These are phyloP conservation scores for Neoascia interrupta DNA, from an alignment of 2,888 invertebrate species.

Conservation along the genomic window DNA sequence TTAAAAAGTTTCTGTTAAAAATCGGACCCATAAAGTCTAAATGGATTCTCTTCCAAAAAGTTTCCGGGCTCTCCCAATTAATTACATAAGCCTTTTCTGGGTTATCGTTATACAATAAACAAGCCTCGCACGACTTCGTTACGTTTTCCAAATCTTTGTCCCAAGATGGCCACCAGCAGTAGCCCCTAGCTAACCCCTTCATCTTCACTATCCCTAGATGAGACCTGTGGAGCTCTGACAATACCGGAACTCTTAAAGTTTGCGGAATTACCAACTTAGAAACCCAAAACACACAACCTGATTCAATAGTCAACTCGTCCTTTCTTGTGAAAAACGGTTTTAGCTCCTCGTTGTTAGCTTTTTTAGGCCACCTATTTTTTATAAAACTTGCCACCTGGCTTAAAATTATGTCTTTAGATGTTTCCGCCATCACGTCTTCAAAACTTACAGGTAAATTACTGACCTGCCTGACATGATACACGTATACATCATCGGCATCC, in stretches of 20 bases:
- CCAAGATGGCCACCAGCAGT: slow-evolving; percentile 63
- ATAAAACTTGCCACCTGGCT: neutral
- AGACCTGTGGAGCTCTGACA: slow-evolving; percentile 36
- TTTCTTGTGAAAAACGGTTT: neutral
- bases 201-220: slow-evolving; percentile 33
- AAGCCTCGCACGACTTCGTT: slow-evolving; percentile 35
- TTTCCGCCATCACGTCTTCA: neutral
- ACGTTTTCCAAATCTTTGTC: slow-evolving; percentile 36
- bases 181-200: slow-evolving; percentile 50
- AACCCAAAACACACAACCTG: slow-evolving; percentile 14
- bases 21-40: slow-evolving; percentile 47
- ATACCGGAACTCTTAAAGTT: slow-evolving; percentile 2
- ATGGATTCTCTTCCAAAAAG: slow-evolving; percentile 67
- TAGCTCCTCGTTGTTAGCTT: neutral
- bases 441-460: neutral
- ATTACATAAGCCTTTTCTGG: slow-evolving; percentile 18
- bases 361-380: neutral
- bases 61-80: slow-evolving; percentile 43
- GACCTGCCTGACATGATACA: neutral
- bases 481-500: slow-evolving; percentile 1
- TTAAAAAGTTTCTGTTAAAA: slow-evolving; percentile 2
- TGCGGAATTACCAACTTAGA: slow-evolving; percentile 6
- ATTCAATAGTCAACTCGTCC: slow-evolving; percentile 2
- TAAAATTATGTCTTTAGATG: neutral
- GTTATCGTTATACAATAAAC: neutral